Percentiles rank a stretch among this genome's conserved stretches.
Evolutionary conservation across 2,797 vertebrate genomes (phyloP).

Genomic region (Chaunax sp.): DNA sequence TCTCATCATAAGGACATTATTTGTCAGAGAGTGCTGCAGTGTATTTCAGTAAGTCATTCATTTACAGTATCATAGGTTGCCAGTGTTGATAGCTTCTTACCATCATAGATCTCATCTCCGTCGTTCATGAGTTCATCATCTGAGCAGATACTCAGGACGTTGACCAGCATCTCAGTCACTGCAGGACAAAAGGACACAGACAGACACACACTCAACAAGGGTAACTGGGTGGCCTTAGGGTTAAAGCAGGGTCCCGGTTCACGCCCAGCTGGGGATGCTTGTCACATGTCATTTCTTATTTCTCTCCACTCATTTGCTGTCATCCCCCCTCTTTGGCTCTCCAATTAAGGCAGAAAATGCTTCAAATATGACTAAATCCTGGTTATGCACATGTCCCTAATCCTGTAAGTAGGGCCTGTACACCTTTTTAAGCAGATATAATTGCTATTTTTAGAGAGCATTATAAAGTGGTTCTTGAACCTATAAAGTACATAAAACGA

Average conservation of each 20-base stretch:
- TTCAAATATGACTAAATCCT: conserved; percentile 39
- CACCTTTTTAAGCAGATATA: conserved; percentile 41
- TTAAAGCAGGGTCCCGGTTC: neutral
- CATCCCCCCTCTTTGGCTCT: neutral
- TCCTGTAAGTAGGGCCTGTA: conserved; percentile 36
- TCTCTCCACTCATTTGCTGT: too few species aligned
- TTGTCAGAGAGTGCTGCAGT: neutral
- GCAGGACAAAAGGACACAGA: conserved; percentile 29
- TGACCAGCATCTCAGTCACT: conserved; percentile 99
- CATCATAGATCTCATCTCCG: conserved; percentile 94
- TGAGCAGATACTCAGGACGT: conserved; percentile 98
- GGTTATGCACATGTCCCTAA: conserved; percentile 33
- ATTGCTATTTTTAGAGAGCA: conserved; percentile 39
- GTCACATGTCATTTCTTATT: neutral
- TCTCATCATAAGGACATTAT: neutral
- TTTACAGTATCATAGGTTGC: neutral
- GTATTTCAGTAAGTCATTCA: neutral
- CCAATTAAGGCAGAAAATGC: conserved; percentile 24
- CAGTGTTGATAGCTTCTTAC: conserved; percentile 77
- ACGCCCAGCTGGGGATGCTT: neutral
- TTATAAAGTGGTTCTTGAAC: conserved; percentile 18
- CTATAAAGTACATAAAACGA: conserved; percentile 7
- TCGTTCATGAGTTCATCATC: conserved; percentile 96
- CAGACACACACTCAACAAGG: conserved; percentile 10
- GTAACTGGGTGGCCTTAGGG: neutral